Base-by-base conservation (phyloP, 2,113 vertebrate genomes). In the Corvus hawaiiensis region DNA sequence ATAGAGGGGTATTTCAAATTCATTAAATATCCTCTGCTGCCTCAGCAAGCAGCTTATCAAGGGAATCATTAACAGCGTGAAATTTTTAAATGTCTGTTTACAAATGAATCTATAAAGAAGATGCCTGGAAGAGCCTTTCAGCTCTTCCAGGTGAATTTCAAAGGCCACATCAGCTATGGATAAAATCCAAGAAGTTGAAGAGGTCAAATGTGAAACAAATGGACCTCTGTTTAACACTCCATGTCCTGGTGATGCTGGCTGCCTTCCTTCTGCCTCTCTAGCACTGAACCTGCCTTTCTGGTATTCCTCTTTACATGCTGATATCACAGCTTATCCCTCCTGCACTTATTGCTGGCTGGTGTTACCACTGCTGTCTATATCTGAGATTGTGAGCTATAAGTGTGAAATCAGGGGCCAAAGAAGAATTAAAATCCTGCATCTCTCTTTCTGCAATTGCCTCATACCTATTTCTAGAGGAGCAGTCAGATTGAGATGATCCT, bases 51-150 rank as follows among this genome's bases (percentile, higher is more conserved):
- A 91, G 33, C 20, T 84, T 62, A 64, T 84, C 89, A 92, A 64
- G 44, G 71, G 87, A 87, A 91, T 89, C 74, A 91, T 91, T 95
- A 95, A 37, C 39, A 84, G 74, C 0, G 0, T 84, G 86, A 92
- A 91, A 89, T 72, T 94, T 95, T 96, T 56, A 89, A 95, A 94
- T 52, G 21, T 35, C 35, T 94, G 58, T 94, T 96, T 94, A 95
- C 58, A 94, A 89, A 93, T 48, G 16, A 82, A 79, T 87, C 49
- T 54, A 9, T 72, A 61, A 84, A 49, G 69, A 79, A 48, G 71
- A 52, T 46, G 48, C 21, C 48, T 87, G 11, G 17, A 94, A 78
- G 37, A 95, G 44, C 5, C 26, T 58, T 78, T 81, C 48, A 56
- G 52, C 6, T 67, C 35, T 75, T 93, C 62, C 56, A 88, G 44